Evolutionary conservation across 2,888 invertebrate species (phyloP).

Genomic region (Eupithecia subfuscata): DNA sequence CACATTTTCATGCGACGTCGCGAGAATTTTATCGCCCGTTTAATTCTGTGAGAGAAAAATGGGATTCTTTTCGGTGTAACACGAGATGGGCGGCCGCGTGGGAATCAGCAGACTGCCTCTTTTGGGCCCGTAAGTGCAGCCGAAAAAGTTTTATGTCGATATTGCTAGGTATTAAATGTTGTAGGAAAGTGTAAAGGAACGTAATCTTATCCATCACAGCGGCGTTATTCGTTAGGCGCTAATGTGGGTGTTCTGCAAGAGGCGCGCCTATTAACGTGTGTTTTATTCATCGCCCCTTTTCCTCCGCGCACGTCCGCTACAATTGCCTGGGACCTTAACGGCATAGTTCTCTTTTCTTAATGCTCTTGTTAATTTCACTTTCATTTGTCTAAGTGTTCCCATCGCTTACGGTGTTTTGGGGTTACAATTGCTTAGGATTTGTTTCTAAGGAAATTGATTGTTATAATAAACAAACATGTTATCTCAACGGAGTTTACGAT

Average conservation of each 20-base stretch:
- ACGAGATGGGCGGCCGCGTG: slow-evolving; percentile 77
- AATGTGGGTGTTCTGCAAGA: slow-evolving; percentile 74
- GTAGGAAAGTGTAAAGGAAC: slow-evolving; percentile 47
- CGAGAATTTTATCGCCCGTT: slow-evolving; percentile 84
- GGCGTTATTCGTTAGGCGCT: slow-evolving; percentile 71
- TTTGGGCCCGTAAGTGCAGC: slow-evolving; percentile 77
- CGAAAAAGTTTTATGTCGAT: slow-evolving; percentile 76
- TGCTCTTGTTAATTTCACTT: slow-evolving; percentile 67
- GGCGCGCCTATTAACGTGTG: slow-evolving; percentile 71
- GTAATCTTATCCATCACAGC: slow-evolving; percentile 76
- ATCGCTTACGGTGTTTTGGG: slow-evolving; percentile 42
- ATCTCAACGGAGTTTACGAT: neutral
- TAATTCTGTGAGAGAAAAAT: slow-evolving; percentile 82
- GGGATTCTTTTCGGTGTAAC: slow-evolving; percentile 78
- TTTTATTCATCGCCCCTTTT: slow-evolving; percentile 76
- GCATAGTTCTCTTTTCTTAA: slow-evolving; percentile 70
- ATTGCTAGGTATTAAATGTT: slow-evolving; percentile 78
- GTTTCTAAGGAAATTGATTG: neutral
- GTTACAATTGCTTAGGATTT: neutral
- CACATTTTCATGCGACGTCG: slow-evolving; percentile 84
- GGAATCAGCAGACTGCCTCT: slow-evolving; percentile 72
- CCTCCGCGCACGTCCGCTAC: slow-evolving; percentile 63
- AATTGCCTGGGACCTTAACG: slow-evolving; percentile 67
- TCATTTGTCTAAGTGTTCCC: slow-evolving; percentile 63
- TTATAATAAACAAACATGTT: neutral